Percentiles rank a stretch among this genome's conserved stretches.
phyloP scores from a whole-genome alignment of 2,797 vertebrate species.

The Buphagus erythrorhynchus region DNA sequence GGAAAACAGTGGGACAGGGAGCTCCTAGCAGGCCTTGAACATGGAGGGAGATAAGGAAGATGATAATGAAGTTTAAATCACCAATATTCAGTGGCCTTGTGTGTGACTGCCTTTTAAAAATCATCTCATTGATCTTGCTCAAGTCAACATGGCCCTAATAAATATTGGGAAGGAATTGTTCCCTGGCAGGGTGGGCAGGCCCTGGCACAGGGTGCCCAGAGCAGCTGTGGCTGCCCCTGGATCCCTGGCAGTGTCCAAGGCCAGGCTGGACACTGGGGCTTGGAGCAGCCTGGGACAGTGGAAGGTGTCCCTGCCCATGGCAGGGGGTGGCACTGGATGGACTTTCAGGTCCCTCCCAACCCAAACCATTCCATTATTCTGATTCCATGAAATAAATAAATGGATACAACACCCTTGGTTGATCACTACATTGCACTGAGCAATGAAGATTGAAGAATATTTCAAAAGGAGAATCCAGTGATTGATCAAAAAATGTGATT shows the following conservation, averaged over 20 bases:
- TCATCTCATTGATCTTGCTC: neutral
- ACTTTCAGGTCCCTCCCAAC: rapidly evolving
- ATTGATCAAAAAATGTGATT: neutral
- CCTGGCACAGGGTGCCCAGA: neutral
- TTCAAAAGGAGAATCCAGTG: neutral
- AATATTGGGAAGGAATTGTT: neutral
- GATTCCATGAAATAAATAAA: neutral
- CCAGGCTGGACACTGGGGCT: rapidly evolving
- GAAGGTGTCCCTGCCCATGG: neutral
- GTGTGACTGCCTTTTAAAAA: neutral
- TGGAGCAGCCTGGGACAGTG: neutral
- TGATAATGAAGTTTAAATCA: neutral
- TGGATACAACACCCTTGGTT: neutral
- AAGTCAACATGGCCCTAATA: neutral
- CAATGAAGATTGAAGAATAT: neutral
- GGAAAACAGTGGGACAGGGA: neutral
- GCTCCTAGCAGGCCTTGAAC: neutral
- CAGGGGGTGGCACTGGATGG: rapidly evolving
- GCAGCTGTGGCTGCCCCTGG: neutral
- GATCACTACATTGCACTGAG: neutral
- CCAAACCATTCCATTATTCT: neutral
- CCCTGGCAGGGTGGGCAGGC: neutral
- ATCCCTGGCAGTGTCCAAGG: neutral
- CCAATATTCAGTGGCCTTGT: neutral
- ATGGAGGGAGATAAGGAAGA: neutral